Conservation (phyloP, 2,888 invertebrate genomes). For the Drosophila birchii region DNA sequence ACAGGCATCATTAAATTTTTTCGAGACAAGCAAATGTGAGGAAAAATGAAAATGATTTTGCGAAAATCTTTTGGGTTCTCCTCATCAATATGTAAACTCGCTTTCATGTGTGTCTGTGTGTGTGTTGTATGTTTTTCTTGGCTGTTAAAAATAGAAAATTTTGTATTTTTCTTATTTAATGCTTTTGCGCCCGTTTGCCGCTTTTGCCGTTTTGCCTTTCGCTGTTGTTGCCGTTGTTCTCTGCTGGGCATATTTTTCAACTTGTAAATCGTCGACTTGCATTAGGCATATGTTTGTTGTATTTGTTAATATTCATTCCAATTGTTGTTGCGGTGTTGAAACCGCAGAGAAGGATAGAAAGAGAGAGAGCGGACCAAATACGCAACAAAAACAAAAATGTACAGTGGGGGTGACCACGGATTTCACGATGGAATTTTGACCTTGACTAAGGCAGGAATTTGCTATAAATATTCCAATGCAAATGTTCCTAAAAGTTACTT, state of each 20-base stretch:
- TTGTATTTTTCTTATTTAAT: conserved; percentile 69
- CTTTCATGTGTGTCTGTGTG: conserved; percentile 31
- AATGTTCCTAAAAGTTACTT: neutral
- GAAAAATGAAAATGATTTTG: conserved; percentile 76
- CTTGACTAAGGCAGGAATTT: conserved; percentile 4
- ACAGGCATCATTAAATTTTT: conserved; percentile 27
- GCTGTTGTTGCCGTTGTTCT: conserved; percentile 33
- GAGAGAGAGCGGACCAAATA: conserved; percentile 42
- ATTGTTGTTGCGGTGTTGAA: conserved; percentile 67
- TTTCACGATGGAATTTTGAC: neutral
- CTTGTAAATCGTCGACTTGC: conserved; percentile 81
- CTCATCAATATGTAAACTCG: conserved; percentile 45
- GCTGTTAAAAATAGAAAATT: conserved; percentile 75
- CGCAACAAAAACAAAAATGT: conserved; percentile 40
- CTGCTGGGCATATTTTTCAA: conserved; percentile 66
- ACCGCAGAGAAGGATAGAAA: conserved; percentile 54
- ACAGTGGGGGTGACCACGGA: conserved; percentile 34
- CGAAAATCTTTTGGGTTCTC: conserved; percentile 69
- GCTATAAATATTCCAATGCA: neutral
- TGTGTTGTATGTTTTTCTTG: conserved; percentile 77
- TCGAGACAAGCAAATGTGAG: conserved; percentile 51
- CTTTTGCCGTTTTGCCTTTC: conserved; percentile 16
- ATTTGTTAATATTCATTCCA: conserved; percentile 80
- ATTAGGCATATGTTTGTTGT: conserved; percentile 74
- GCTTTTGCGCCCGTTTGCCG: conserved; percentile 64